A percentile compares a stretch with the other conserved stretches of the same genome.
phyloP scores from a whole-genome alignment of 2,797 vertebrate species.

The Enteromius anoplus region DNA sequence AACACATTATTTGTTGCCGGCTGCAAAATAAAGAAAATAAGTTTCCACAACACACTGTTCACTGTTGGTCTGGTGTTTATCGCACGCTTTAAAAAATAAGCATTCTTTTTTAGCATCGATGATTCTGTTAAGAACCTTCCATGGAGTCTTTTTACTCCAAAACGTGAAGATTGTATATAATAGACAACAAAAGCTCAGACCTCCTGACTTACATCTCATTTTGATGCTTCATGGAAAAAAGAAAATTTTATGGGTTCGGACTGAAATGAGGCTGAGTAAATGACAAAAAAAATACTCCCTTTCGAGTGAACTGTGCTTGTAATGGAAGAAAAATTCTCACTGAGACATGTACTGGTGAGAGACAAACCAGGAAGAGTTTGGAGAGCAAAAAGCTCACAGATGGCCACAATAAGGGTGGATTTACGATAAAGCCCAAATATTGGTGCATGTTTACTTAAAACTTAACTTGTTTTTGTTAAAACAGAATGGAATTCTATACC shows the following conservation, averaged over 20 bases:
- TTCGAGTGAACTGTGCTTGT: not conserved
- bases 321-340: not conserved
- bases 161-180: not conserved
- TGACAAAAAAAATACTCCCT: not conserved
- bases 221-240: not conserved
- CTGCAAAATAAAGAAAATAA: not conserved
- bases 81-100: not conserved
- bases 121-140: not conserved
- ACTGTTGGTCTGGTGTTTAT: not conserved
- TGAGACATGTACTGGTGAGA: not conserved
- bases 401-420: not conserved
- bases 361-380: not conserved
- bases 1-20: not conserved
- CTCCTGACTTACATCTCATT: not conserved
- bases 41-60: not conserved
- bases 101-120: too few relatives aligned
- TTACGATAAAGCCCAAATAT: not conserved
- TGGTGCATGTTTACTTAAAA: conserved; percentile 11
- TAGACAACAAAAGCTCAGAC: not conserved
- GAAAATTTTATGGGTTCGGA: not conserved
- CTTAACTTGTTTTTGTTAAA: not conserved
- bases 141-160: not conserved
- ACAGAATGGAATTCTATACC: not conserved
- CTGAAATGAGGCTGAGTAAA: not conserved
- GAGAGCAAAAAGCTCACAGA: conserved; percentile 2